These are phyloP conservation scores for Brachyopa scutellaris DNA, from an alignment of 2,888 invertebrate species.

Conservation along the genomic window DNA sequence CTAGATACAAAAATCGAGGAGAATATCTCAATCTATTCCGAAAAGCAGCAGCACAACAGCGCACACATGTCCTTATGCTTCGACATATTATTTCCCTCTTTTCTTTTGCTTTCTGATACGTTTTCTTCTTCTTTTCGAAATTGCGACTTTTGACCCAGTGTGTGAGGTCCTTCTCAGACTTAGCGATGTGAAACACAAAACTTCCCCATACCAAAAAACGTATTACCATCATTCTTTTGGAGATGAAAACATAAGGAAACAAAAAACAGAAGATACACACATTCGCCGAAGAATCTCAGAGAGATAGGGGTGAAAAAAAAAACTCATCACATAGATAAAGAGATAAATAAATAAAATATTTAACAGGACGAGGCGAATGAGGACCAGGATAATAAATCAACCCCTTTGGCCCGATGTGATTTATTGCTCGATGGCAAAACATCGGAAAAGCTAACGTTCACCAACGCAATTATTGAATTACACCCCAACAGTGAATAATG, in stretches of 20 bases:
- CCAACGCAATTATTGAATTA: constrained; percentile 71
- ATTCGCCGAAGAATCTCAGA: background rate
- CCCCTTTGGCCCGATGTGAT: constrained; percentile 63
- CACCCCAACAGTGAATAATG: constrained; percentile 66
- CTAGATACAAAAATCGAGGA: constrained; percentile 10
- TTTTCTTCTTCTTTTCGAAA: background rate
- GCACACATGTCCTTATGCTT: constrained; percentile 13
- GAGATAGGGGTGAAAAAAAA: too few species aligned
- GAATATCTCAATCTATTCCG: constrained; percentile 46
- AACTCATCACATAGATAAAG: constrained; percentile 32
- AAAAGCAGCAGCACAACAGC: background rate
- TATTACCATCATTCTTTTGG: constrained; percentile 31
- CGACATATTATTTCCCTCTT: constrained; percentile 6
- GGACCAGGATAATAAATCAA: constrained; percentile 63
- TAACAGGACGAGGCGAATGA: constrained; percentile 60
- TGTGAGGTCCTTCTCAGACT: constrained; percentile 2
- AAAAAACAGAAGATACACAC: background rate
- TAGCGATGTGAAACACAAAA: constrained; percentile 6
- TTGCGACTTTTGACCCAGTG: constrained; percentile 35
- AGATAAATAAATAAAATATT: constrained; percentile 72
- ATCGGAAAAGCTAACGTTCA: constrained; percentile 67
- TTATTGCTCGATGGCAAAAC: constrained; percentile 67
- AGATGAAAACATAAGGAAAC: background rate
- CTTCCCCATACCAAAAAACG: background rate
- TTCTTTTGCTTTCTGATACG: background rate